Conservation (phyloP, 2,797 vertebrate species). For the Ciconia nigra region DNA sequence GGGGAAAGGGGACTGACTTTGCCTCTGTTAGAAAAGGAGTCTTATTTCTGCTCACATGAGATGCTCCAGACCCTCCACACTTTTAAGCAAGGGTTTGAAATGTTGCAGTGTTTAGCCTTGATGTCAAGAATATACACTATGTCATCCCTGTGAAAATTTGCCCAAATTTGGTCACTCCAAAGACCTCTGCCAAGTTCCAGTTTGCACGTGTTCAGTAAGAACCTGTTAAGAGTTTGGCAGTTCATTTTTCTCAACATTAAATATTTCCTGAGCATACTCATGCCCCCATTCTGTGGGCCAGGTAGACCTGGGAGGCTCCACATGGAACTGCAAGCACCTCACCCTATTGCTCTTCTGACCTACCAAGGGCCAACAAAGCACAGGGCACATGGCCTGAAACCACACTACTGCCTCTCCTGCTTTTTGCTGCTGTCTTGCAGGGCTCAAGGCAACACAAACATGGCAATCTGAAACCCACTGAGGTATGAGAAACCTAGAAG, state of each 20-base stretch:
- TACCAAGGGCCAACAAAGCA: neutral
- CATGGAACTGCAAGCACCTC: neutral
- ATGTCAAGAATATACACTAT: neutral
- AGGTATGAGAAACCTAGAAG: neutral
- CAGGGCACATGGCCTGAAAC: neutral
- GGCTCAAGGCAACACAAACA: neutral
- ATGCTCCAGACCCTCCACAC: neutral
- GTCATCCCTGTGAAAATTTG: conserved; percentile 8
- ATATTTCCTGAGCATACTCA: neutral
- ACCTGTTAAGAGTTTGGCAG: neutral
- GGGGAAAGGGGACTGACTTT: neutral
- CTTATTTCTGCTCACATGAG: neutral
- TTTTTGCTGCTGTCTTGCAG: neutral
- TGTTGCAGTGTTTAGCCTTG: neutral
- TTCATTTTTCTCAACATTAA: neutral
- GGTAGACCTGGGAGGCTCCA: neutral
- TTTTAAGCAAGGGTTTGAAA: conserved; percentile 15
- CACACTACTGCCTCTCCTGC: neutral
- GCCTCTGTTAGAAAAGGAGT: neutral
- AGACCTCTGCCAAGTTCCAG: neutral
- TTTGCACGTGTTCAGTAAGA: neutral
- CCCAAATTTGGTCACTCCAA: conserved; percentile 3
- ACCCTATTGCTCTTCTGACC: neutral
- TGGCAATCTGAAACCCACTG: neutral
- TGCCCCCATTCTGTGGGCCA: neutral